Evolutionary conservation across 2,113 vertebrate genomes (phyloP).

Genomic region (Ammodytes dubius): DNA sequence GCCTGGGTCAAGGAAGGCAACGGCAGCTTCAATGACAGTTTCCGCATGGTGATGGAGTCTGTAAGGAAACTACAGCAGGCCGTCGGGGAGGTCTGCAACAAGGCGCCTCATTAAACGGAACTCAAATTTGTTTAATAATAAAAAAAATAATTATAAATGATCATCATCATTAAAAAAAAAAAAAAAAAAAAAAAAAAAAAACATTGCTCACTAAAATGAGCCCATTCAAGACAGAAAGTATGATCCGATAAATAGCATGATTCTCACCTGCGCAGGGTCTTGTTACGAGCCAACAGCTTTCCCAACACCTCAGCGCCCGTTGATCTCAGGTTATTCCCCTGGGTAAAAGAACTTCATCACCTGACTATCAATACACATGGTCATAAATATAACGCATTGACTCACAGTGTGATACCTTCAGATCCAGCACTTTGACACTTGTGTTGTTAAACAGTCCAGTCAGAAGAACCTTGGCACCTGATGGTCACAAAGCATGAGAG

Average conservation of each 20-base stretch:
- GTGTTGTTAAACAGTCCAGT: constrained; percentile 90
- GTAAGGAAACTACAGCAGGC: constrained; percentile 82
- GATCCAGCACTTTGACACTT: constrained; percentile 87
- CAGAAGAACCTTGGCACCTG: constrained; percentile 89
- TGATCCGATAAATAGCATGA: background rate
- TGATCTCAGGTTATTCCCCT: constrained; percentile 95
- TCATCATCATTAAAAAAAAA: too few relatives aligned
- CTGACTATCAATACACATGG: accelerated
- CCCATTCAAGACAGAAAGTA: background rate
- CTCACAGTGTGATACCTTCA: constrained; percentile 88
- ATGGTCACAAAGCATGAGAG: constrained; percentile 7
- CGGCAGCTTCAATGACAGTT: constrained; percentile 87
- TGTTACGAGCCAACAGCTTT: constrained; percentile 90
- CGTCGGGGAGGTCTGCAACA: constrained; percentile 70
- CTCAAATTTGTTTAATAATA: background rate
- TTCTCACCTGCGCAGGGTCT: constrained; percentile 89
- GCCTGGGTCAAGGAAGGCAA: constrained; percentile 87
- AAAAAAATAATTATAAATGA: too few relatives aligned
- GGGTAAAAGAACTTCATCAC: constrained; percentile 15
- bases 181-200: background rate
- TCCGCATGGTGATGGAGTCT: constrained; percentile 84
- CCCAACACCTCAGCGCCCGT: constrained; percentile 90
- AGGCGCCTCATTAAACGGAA: constrained; percentile 38
- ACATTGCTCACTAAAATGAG: background rate
- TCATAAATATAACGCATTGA: background rate